Evolutionary conservation across 2,888 invertebrate species (phyloP), one percentile per base, ranked within the genome.

Genomic region (Leptinotarsa rubiginosa): DNA sequence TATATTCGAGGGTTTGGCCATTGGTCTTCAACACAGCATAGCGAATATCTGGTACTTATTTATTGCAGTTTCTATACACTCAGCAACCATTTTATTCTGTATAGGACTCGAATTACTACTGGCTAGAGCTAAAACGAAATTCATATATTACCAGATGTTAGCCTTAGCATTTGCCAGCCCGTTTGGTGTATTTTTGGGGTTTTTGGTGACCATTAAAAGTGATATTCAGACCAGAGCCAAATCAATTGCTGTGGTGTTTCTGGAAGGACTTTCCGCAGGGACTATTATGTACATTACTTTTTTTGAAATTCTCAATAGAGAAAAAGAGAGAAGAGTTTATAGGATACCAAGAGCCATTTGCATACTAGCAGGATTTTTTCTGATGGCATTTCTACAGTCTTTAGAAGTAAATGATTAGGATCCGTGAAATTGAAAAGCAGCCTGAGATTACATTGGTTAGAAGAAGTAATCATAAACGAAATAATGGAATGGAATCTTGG

Each of bases 1-100:
- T 0, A 83, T 90, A 69, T 89, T 91, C 77, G 91, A 91, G 84
- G 91, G 91, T 4, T 82, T 91, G 70, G 89, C 90, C 2, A 89
- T 90, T 68, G 90, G 91, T 7, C 82, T 90, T 12, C 90, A 90
- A 80, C 83, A 84, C 49, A 87, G 87, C 2, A 79, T 84, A 5
- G 84, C 86, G 3, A 88, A 88, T 77, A 88, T 90, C 66, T 90
- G 90, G 90, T 89, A 87, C 77, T 83, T 91, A 59, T 89, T 90
- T 79, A 85, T 87, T 2, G 90, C 90, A 10, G 88, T 90, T 52
- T 87, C 88, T 5, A 87, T 90, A 5, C 91, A 90, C 81, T 90
- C 90, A 16, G 88, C 89, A 15, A 89, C 90, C 2, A 88, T 91
- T 75, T 84, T 90, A 47, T 90, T 90, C 80, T 89, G 89, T 76